phyloP scores from a whole-genome alignment of 2,797 vertebrate species.

The Clarias pachynema region DNA sequence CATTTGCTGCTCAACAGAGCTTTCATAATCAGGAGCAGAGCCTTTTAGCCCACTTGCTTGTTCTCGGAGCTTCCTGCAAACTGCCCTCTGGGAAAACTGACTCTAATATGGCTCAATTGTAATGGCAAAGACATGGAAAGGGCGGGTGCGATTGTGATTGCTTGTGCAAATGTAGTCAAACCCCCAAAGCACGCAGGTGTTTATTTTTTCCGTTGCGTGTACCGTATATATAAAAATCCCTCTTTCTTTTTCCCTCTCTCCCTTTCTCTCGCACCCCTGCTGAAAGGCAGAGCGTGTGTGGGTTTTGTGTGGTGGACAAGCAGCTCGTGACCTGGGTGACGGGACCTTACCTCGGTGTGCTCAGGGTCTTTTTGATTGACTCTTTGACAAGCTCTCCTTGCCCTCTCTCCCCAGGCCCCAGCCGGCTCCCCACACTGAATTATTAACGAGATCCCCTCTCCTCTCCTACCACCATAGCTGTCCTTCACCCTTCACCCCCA shows the following conservation, averaged over 20 bases:
- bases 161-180: constrained; percentile 25
- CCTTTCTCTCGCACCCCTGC: constrained; percentile 33
- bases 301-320: constrained; percentile 38
- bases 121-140: neutral
- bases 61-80: constrained; percentile 41
- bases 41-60: constrained; percentile 17
- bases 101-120: constrained; percentile 23
- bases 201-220: neutral
- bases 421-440: constrained; percentile 72
- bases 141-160: constrained; percentile 14
- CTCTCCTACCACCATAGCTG: constrained; percentile 47
- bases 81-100: constrained; percentile 39
- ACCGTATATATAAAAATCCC: neutral
- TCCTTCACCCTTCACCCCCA: constrained; percentile 60
- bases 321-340: constrained; percentile 46
- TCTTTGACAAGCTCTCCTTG: constrained; percentile 64
- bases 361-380: constrained; percentile 70
- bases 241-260: neutral
- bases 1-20: constrained; percentile 30
- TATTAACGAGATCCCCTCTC: constrained; percentile 71
- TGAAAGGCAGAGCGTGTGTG: constrained; percentile 42
- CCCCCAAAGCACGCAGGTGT: constrained; percentile 9
- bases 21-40: neutral
- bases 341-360: constrained; percentile 43
- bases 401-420: constrained; percentile 58